phyloP scores from a whole-genome alignment of 2,797 vertebrate species.

The Cryptoprocta ferox region DNA sequence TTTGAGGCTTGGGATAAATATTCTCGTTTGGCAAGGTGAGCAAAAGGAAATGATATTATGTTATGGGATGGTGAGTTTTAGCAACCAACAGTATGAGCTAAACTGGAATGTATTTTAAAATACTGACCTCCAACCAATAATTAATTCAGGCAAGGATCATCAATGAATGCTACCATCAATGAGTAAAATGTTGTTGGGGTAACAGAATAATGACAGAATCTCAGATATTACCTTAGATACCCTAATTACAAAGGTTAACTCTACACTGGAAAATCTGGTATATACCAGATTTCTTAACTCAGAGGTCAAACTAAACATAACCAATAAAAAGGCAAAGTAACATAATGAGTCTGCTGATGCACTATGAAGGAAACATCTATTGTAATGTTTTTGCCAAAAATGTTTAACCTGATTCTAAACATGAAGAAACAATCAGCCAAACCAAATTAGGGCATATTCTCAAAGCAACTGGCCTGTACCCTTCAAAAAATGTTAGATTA shows the following conservation, averaged over 20 bases:
- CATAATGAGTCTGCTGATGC: not conserved
- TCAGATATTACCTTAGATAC: not conserved
- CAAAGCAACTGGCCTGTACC: conserved; percentile 15
- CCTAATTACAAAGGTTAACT: conserved; percentile 38
- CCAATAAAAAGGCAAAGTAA: conserved; percentile 10
- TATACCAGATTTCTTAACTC: conserved; percentile 29
- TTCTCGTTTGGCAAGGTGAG: not conserved
- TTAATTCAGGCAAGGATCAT: conserved; percentile 49
- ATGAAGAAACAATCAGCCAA: conserved; percentile 55
- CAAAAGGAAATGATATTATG: not conserved
- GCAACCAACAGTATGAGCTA: conserved; percentile 48
- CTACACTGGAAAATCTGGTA: not conserved
- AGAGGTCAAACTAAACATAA: conserved; percentile 38
- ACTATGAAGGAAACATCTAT: not conserved
- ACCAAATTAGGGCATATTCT: conserved; percentile 13
- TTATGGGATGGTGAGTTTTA: conserved; percentile 6
- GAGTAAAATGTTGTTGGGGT: not conserved
- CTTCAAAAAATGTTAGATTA: conserved; percentile 11
- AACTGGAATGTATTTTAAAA: conserved; percentile 24
- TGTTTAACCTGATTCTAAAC: conserved; percentile 26
- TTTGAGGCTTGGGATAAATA: conserved; percentile 17
- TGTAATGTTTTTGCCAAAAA: not conserved
- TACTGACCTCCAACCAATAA: conserved; percentile 38
- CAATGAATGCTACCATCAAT: conserved; percentile 22
- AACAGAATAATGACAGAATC: conserved; percentile 13